Percentiles rank a stretch among this genome's conserved stretches.
These are phyloP conservation scores for Chrysomallon squamiferum DNA, from an alignment of 1,140 invertebrate genomes.

Conservation along the genomic window DNA sequence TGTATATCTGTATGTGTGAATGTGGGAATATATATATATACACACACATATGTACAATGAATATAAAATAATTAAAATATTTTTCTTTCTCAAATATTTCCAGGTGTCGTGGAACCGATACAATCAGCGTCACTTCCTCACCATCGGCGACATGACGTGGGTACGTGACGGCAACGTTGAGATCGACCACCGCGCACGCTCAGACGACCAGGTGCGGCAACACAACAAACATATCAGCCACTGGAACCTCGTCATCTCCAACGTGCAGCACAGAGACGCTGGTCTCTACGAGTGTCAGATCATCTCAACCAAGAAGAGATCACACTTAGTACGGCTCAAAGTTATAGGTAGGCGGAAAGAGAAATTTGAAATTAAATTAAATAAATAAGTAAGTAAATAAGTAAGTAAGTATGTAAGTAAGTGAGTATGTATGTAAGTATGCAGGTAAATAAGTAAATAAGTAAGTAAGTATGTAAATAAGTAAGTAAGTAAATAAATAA, in stretches of 20 bases:
- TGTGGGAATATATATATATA: no score
- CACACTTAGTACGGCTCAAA: not conserved
- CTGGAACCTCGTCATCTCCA: constrained; percentile 5
- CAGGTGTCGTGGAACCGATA: constrained; percentile 4
- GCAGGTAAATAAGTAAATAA: no score
- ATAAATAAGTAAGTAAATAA: not conserved
- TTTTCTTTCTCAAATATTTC: not conserved
- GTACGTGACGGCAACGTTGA: not conserved
- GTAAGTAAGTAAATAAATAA: no score
- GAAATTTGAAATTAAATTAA: not conserved
- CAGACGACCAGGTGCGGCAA: not conserved
- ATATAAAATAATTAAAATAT: no score
- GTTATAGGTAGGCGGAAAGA: not conserved
- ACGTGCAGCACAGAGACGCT: not conserved
- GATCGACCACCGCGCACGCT: not conserved
- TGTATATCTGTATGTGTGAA: no score
- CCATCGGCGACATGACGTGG: constrained; percentile 3
- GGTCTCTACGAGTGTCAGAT: not conserved
- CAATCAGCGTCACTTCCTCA: not conserved
- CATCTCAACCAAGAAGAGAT: not conserved
- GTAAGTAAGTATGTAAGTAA: no score
- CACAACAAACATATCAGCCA: not conserved
- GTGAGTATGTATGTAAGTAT: no score
- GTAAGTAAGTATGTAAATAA: no score
- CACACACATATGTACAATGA: no score